Base-by-base conservation (phyloP, 1,140 invertebrate genomes). In the Anastrepha ludens region DNA sequence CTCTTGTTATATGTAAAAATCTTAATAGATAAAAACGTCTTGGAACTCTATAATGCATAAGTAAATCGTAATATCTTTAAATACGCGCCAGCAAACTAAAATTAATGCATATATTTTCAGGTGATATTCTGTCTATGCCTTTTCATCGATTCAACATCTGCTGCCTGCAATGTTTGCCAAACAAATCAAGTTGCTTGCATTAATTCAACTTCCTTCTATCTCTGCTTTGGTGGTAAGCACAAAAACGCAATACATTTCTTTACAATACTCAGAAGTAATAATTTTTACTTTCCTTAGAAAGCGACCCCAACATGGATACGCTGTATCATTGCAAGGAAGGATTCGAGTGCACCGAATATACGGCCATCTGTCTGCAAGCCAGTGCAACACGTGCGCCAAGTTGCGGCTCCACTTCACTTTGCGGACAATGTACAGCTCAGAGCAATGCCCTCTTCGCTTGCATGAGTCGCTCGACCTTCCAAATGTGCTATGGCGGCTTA, bases 401-500 rank as follows among this genome's bases (percentile, higher is more conserved):
- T 86, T 89, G 88, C 62, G 92, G 91, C 0, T 91, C 92, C 70
- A 92, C 91, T 44, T 89, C 91, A 7, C 87, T 90, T 29, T 93
- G 92, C 67, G 91, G 92, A 2, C 89, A 87, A 9, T 93, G 92
- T n/a, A 92, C 89, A 65, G 92, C 92, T 2, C 90, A 91, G 17
- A 70, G 87, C 0, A 93, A 93, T 85, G 90, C 90, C 74, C 86
- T 92, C 9, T 93, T 93, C 41, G 90, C 92, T 70, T 93, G 92
- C 65, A 88, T 87, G 17, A 92, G 92, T 70, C 89, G 91, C 0
- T 87, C 90, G 1, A 90, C 90, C 58, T 93, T 93, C 17, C 92
- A 92, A 67, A 91, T 93, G 90, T 93, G 92, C 86, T 92, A 92
- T 55, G 92, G 92, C 8, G 91, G 91, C 58, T 74, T 87, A 0